Percentiles rank a stretch among this genome's conserved stretches.
Evolutionary conservation across 2,888 invertebrate genomes (phyloP).

Genomic region (Thereva nobilitata): DNA sequence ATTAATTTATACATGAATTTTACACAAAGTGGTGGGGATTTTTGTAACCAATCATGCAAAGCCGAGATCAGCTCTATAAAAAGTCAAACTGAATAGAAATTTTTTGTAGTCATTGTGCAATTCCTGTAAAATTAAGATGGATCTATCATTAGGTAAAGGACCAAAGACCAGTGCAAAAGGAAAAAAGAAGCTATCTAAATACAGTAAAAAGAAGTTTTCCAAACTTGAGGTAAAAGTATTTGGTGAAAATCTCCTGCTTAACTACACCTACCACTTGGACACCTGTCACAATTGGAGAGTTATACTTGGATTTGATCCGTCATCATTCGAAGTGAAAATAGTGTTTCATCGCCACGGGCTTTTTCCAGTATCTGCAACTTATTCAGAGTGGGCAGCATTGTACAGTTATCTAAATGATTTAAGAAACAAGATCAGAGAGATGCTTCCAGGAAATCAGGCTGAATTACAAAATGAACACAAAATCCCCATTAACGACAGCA

Average conservation of each 20-base stretch:
- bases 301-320: neutral
- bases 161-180: too few relatives aligned
- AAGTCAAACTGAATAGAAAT: too few relatives aligned
- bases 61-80: too few relatives aligned
- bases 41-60: too few relatives aligned
- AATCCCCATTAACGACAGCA: too few relatives aligned
- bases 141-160: too few relatives aligned
- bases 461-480: too few relatives aligned
- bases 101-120: too few relatives aligned
- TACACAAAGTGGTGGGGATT: too few relatives aligned
- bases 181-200: neutral
- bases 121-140: too few relatives aligned
- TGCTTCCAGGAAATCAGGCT: too few relatives aligned
- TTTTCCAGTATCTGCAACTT: neutral
- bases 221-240: neutral
- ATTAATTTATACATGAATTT: too few relatives aligned
- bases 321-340: conserved; percentile 4
- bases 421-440: neutral
- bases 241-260: neutral
- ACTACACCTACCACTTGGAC: conserved; percentile 6
- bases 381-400: neutral
- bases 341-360: neutral
- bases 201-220: neutral
- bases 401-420: neutral
- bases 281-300: neutral